A percentile compares a stretch with the other conserved stretches of the same genome.
These are phyloP conservation scores for Ptilorrhoa leucosticta DNA, from an alignment of 2,113 vertebrate genomes.

Conservation along the genomic window DNA sequence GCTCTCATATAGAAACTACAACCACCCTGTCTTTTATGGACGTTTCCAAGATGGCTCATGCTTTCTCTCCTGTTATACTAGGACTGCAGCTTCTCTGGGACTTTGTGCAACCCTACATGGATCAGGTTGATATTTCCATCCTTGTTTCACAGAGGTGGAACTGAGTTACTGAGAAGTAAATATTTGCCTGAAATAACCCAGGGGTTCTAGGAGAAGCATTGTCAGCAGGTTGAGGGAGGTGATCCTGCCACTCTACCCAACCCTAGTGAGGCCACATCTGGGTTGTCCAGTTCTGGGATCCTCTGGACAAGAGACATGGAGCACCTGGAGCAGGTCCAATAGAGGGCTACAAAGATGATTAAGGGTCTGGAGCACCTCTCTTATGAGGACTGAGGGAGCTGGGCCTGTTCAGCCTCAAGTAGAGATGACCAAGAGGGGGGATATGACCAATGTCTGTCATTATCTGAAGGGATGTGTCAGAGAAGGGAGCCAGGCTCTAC, in stretches of 20 bases:
- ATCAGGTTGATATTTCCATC: neutral
- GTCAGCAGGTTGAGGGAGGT: neutral
- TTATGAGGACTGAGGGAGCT: neutral
- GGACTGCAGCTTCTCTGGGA: neutral
- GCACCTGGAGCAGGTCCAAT: rapidly evolving
- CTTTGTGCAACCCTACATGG: neutral
- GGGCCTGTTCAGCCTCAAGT: neutral
- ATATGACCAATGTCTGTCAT: neutral
- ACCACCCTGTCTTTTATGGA: neutral
- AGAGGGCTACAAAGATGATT: neutral
- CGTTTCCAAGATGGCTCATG: neutral
- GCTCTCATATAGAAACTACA: neutral
- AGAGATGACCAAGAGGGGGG: rapidly evolving
- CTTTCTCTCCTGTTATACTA: neutral
- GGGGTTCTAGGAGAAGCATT: neutral
- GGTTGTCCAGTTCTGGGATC: neutral
- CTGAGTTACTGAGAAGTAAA: neutral
- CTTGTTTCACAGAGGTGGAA: neutral
- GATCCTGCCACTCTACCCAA: neutral
- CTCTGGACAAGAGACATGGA: neutral
- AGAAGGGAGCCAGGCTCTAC: neutral
- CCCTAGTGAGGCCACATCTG: too few relatives aligned
- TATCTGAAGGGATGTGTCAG: neutral
- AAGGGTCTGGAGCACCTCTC: neutral
- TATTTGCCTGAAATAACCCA: neutral